phyloP scores from a whole-genome alignment of 2,888 invertebrate genomes.

The Allophyes oxyacanthae region DNA sequence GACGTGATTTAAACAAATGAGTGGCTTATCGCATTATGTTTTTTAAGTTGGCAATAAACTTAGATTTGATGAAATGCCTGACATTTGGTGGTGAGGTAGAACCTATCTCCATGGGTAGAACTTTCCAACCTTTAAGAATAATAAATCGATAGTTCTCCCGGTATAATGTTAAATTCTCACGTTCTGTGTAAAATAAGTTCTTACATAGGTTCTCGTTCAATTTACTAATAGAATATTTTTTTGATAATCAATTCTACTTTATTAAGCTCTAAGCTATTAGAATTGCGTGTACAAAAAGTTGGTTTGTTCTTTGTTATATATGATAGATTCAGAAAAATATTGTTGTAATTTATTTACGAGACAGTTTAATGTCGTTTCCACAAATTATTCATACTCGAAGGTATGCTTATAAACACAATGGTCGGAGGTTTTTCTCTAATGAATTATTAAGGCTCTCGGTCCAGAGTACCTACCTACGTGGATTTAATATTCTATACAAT shows the following conservation, averaged over 20 bases:
- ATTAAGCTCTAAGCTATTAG: too few relatives aligned
- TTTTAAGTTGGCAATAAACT: conserved; percentile 28
- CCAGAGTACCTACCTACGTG: conserved; percentile 43
- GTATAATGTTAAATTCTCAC: neutral
- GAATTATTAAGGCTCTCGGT: conserved; percentile 58
- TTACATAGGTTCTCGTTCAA: too few relatives aligned
- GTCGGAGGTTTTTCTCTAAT: conserved; percentile 57
- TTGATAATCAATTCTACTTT: too few relatives aligned
- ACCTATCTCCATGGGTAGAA: too few relatives aligned
- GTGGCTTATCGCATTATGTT: conserved; percentile 45
- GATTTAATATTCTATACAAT: conserved; percentile 60
- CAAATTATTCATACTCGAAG: conserved; percentile 53
- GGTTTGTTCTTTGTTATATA: conserved; percentile 1
- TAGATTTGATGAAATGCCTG: conserved; percentile 10
- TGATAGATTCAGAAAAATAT: conserved; percentile 17
- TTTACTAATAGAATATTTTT: too few relatives aligned
- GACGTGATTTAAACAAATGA: conserved; percentile 53
- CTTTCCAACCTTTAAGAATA: conserved; percentile 24
- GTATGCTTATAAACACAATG: conserved; percentile 53
- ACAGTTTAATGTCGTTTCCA: conserved; percentile 32
- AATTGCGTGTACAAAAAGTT: neutral
- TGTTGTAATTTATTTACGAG: conserved; percentile 25
- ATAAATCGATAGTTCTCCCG: conserved; percentile 21
- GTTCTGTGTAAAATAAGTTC: too few relatives aligned
- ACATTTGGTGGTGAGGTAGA: conserved; percentile 6